These are phyloP conservation scores for Xyrauchen texanus DNA, from an alignment of 2,113 vertebrate species.

Conservation along the genomic window DNA sequence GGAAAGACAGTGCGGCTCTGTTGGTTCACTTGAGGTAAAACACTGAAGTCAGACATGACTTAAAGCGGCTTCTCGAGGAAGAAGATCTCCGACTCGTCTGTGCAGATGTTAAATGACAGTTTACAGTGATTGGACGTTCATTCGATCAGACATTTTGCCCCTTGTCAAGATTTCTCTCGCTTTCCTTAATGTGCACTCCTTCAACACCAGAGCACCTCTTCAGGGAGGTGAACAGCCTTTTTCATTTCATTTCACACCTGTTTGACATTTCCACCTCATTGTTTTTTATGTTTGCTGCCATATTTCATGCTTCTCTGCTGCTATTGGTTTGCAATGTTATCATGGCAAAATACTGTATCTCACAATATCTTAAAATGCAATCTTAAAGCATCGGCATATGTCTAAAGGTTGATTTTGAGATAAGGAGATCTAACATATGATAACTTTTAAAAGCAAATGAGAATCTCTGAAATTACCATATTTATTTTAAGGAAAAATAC, in stretches of 20 bases:
- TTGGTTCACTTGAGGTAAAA: constrained; percentile 43
- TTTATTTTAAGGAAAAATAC: too few species aligned
- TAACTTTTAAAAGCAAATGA: too few species aligned
- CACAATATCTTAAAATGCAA: too few species aligned
- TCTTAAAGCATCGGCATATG: too few species aligned
- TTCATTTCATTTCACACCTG: constrained; percentile 1
- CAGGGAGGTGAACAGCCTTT: not conserved
- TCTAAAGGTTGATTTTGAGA: too few species aligned
- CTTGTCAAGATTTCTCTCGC: constrained; percentile 28
- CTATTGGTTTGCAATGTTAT: too few species aligned
- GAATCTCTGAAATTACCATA: too few species aligned
- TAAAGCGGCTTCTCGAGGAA: constrained; percentile 6
- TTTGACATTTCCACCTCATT: not conserved
- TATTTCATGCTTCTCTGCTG: too few species aligned
- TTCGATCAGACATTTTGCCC: constrained; percentile 23
- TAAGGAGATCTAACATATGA: too few species aligned
- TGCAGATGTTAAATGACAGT: constrained; percentile 49
- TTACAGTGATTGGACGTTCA: constrained; percentile 37
- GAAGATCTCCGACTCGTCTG: constrained; percentile 20
- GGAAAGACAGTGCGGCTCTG: not conserved
- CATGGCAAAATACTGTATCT: too few species aligned
- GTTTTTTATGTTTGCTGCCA: too few species aligned
- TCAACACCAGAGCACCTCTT: not conserved
- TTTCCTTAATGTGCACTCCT: constrained; percentile 6
- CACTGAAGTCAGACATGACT: constrained; percentile 28